Base-by-base conservation (phyloP, 2,888 invertebrate species). In the Dryobota labecula region DNA sequence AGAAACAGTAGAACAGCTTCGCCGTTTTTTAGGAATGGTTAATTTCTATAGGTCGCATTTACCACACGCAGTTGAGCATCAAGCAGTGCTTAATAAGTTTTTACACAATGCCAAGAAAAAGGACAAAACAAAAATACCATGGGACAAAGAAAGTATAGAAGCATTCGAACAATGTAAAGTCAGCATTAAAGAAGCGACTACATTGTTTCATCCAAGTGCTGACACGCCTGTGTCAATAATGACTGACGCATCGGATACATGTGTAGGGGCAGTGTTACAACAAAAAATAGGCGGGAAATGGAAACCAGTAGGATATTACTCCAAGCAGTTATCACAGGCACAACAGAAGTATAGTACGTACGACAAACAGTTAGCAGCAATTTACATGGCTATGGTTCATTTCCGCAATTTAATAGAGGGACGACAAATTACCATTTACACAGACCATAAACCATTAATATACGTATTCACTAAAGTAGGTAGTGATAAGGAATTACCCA, bases 301-400 rank as follows among this genome's bases (percentile, higher is more conserved):
- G 47, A 47, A 47, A 47, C n/a, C 47, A 47, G 11, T 47, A 0
- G 47, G 47, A n/a, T 47, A 47, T n/a, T 47, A 2, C 11, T 45
- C 45, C 9, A 45, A 45, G 9, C 45, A 45, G 9, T 45, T 45
- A n/a, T n/a, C n/a, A n/a, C n/a, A n/a, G n/a, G n/a, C n/a, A n/a
- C n/a, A n/a, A n/a, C n/a, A n/a, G n/a, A 56, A 38, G 2, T 56
- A 56, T 38, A 56, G 56, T 6, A 56, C 56, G 36, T 56, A 56
- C 2, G 56, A 56, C 33, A 56, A 36, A 36, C 36, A 56, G 36
- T 36, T 56, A 54, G 20, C 54, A 2, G 38, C 38, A 7, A 57
- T 58, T 41, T 58, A 58, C 60, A 60, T 60, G 60, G 60, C 60
- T 3, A 58, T 43, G 18, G 58, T 58, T 58, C 43, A 58, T 18